These are phyloP conservation scores for Synanthedon vespiformis DNA, from an alignment of 2,888 invertebrate species.

Conservation along the genomic window DNA sequence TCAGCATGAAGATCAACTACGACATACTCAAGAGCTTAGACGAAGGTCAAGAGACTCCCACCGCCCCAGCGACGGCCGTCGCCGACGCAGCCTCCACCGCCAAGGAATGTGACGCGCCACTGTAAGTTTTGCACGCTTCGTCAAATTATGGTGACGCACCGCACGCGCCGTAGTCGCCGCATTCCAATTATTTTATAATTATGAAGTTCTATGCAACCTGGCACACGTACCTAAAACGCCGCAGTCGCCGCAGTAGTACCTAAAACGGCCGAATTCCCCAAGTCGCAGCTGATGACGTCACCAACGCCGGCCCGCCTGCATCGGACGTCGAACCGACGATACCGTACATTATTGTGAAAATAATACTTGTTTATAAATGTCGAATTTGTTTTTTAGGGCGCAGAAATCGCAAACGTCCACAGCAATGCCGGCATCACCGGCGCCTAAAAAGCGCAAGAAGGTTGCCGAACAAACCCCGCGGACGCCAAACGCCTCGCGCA, in stretches of 20 bases:
- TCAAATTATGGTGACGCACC: no score
- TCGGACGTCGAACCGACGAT: no score
- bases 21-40: constrained; percentile 91
- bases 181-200: no score
- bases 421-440: constrained; percentile 29
- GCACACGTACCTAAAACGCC: no score
- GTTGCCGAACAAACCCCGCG: constrained; percentile 16
- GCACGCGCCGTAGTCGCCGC: no score
- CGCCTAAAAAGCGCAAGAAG: constrained; percentile 39
- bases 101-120: neutral
- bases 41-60: constrained; percentile 19
- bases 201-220: no score
- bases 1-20: constrained; percentile 97
- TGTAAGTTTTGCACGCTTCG: neutral
- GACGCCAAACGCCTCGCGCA: constrained; percentile 2
- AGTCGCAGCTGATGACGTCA: no score
- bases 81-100: constrained; percentile 12
- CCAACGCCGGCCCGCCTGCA: no score
- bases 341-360: no score
- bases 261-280: no score
- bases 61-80: constrained; percentile 11
- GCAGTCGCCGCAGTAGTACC: no score
- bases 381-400: neutral
- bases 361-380: no score
- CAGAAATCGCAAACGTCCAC: constrained; percentile 14